phyloP scores from a whole-genome alignment of 2,888 invertebrate genomes.

The Scaptomyza caliginosa region DNA sequence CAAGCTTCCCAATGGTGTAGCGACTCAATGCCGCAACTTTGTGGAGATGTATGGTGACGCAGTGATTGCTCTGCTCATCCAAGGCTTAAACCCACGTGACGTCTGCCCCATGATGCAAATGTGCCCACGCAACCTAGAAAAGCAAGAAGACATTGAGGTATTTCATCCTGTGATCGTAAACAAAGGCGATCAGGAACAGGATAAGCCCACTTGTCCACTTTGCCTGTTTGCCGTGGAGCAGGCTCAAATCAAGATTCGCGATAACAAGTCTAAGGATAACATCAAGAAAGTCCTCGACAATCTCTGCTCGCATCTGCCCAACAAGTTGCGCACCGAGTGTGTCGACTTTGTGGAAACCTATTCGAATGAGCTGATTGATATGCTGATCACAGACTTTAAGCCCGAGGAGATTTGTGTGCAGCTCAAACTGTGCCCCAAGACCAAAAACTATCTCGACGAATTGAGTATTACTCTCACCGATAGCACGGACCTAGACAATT shows the following conservation, averaged over 20 bases:
- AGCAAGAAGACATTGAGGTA: conserved; percentile 85
- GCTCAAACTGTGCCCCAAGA: conserved; percentile 89
- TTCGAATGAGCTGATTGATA: conserved; percentile 90
- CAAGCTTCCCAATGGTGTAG: conserved; percentile 87
- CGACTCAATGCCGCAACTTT: conserved; percentile 89
- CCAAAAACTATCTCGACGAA: conserved; percentile 82
- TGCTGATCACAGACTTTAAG: conserved; percentile 90
- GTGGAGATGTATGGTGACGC: conserved; percentile 92
- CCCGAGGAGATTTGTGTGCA: conserved; percentile 91
- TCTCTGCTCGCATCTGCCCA: conserved; percentile 89
- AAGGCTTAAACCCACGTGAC: conserved; percentile 84
- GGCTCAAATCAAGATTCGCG: conserved; percentile 89
- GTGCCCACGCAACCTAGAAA: conserved; percentile 86
- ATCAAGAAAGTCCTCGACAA: conserved; percentile 89
- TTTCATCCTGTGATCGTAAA: conserved; percentile 82
- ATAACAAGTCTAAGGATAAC: conserved; percentile 90
- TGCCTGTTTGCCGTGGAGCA: conserved; percentile 93
- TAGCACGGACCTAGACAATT: conserved; percentile 46
- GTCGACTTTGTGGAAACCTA: conserved; percentile 91
- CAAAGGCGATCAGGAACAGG: conserved; percentile 73
- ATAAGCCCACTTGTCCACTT: conserved; percentile 90
- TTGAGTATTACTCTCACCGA: conserved; percentile 64
- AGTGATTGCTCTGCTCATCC: conserved; percentile 90
- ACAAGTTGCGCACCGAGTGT: conserved; percentile 88
- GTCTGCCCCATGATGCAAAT: conserved; percentile 89